Evolutionary conservation across 2,888 invertebrate genomes (phyloP).

Genomic region (Philonicus albiceps): DNA sequence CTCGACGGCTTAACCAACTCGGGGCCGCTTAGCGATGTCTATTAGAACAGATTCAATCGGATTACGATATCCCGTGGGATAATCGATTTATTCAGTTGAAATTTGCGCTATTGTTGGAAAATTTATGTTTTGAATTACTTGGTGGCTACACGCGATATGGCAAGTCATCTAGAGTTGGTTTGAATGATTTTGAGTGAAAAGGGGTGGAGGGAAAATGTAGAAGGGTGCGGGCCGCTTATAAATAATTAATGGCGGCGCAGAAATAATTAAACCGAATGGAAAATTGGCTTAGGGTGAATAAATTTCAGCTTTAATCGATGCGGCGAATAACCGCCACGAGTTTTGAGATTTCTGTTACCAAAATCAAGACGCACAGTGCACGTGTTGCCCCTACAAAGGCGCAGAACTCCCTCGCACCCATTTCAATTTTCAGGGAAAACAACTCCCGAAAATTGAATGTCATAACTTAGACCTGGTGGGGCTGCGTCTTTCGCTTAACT

Average conservation of each 20-base stretch:
- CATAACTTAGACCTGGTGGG: background rate
- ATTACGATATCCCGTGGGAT: conserved; percentile 33
- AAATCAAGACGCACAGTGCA: background rate
- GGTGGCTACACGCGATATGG: background rate
- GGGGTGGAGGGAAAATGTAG: background rate
- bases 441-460: background rate
- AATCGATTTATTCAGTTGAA: conserved; percentile 23
- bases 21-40: background rate
- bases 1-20: conserved; percentile 16
- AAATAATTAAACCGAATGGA: conserved; percentile 13
- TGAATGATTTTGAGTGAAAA: background rate
- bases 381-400: background rate
- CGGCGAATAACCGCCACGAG: background rate
- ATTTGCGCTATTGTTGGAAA: conserved; percentile 1
- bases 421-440: background rate
- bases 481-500: background rate
- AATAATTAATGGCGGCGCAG: background rate
- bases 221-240: background rate
- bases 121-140: background rate
- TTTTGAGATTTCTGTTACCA: background rate
- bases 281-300: background rate
- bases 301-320: background rate
- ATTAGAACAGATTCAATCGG: conserved; percentile 29
- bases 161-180: background rate
- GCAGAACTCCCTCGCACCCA: background rate